phyloP scores from a whole-genome alignment of 2,113 vertebrate genomes.

The Pachypanchax playfairii region DNA sequence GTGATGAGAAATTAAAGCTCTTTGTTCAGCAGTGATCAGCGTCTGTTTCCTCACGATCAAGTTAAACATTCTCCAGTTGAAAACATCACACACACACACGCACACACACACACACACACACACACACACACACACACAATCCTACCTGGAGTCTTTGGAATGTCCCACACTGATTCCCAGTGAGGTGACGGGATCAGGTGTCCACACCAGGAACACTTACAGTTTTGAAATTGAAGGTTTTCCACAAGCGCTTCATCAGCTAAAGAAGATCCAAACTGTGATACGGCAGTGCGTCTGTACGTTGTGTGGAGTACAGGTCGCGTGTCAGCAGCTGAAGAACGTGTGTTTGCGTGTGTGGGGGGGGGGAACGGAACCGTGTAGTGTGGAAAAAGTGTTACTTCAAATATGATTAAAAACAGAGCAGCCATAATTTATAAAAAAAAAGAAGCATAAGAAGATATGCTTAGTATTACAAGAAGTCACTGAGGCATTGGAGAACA shows the following conservation, averaged over 20 bases:
- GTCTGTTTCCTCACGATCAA: slow-evolving; percentile 19
- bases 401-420: slow-evolving; percentile 64
- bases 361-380: slow-evolving; percentile 49
- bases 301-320: slow-evolving; percentile 29
- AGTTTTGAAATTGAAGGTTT: slow-evolving; percentile 25
- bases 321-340: slow-evolving; percentile 49
- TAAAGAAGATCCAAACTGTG: slow-evolving; percentile 20
- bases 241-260: slow-evolving; percentile 32
- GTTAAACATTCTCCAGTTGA: slow-evolving; percentile 48
- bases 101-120: slow-evolving; percentile 22
- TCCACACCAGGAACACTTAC: slow-evolving; percentile 22
- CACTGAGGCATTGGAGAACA: slow-evolving; percentile 72
- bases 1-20: slow-evolving; percentile 69
- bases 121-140: slow-evolving; percentile 38
- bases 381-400: slow-evolving; percentile 73
- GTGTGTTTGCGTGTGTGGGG: slow-evolving; percentile 10
- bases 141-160: slow-evolving; percentile 74
- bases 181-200: slow-evolving; percentile 25
- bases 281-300: slow-evolving; percentile 31
- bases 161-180: slow-evolving; percentile 65
- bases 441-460: slow-evolving; percentile 66
- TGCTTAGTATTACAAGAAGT: slow-evolving; percentile 75
- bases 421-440: slow-evolving; percentile 56
- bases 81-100: neutral
- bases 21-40: slow-evolving; percentile 51